These are phyloP conservation scores for Creontiades dilutus DNA, from an alignment of 2,888 invertebrate genomes.

Conservation along the genomic window DNA sequence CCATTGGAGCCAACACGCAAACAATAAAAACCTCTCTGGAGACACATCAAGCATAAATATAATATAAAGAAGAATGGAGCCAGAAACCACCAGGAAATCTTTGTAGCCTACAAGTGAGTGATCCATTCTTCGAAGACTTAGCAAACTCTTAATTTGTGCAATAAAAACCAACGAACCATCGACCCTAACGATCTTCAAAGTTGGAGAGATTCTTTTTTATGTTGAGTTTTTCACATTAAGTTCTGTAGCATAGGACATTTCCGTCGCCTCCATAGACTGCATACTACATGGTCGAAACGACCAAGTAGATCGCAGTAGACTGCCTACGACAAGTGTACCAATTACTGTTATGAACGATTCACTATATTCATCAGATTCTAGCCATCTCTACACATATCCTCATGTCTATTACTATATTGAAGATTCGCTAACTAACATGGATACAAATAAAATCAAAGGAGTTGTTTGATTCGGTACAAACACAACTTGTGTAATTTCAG, in stretches of 20 bases:
- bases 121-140: not conserved
- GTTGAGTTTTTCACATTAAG: not conserved
- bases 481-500: too few relatives aligned
- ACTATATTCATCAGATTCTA: too few relatives aligned
- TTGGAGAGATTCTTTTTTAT: not conserved
- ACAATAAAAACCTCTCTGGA: slow-evolving; percentile 33
- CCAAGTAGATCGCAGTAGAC: slow-evolving; percentile 11
- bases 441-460: too few relatives aligned
- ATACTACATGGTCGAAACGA: slow-evolving; percentile 2
- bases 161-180: slow-evolving; percentile 23
- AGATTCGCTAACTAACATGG: too few relatives aligned
- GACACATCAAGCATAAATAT: slow-evolving; percentile 2
- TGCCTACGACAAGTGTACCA: too few relatives aligned
- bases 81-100: not conserved
- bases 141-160: too few relatives aligned
- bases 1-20: slow-evolving; percentile 12
- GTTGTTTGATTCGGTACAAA: too few relatives aligned
- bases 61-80: slow-evolving; percentile 27
- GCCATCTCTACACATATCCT: too few relatives aligned
- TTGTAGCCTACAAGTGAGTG: not conserved
- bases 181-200: slow-evolving; percentile 7
- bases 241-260: not conserved
- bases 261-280: slow-evolving; percentile 5
- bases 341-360: too few relatives aligned
- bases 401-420: too few relatives aligned